These are phyloP conservation scores for Chydorus sphaericus DNA, from an alignment of 2,888 invertebrate species.

Conservation along the genomic window DNA sequence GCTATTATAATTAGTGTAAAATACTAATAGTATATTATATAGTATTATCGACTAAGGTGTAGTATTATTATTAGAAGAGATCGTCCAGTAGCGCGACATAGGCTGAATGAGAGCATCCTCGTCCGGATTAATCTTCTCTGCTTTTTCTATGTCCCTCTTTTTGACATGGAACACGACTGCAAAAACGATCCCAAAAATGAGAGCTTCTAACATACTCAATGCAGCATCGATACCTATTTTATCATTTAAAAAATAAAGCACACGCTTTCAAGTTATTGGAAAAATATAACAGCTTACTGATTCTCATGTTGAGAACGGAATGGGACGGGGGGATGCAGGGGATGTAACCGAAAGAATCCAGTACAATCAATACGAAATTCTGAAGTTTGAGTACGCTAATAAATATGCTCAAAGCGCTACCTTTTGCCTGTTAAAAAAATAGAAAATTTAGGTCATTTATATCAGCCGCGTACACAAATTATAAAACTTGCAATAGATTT, in stretches of 20 bases:
- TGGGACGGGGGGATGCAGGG: not conserved
- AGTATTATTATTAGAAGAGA: no score
- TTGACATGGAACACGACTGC: not conserved
- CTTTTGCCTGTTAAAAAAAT: not conserved
- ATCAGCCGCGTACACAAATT: not conserved
- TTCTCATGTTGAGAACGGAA: not conserved
- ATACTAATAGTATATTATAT: no score
- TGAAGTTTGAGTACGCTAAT: not conserved
- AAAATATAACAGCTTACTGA: not conserved
- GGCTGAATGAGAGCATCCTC: no score
- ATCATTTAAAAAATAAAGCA: not conserved
- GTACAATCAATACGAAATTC: not conserved
- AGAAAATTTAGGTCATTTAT: not conserved
- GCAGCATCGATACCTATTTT: not conserved
- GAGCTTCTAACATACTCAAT: not conserved
- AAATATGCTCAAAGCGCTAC: not conserved
- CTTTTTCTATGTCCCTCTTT: not conserved
- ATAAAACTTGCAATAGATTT: not conserved
- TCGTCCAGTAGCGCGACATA: no score
- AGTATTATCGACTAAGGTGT: no score
- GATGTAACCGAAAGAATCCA: not conserved
- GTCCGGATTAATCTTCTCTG: no score
- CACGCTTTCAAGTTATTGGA: not conserved
- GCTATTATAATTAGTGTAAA: no score
- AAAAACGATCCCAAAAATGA: not conserved